A percentile compares a stretch with the other conserved stretches of the same genome.
These are phyloP conservation scores for Kuschelorhynchus macadamiae DNA, from an alignment of 2,888 invertebrate genomes.

Conservation along the genomic window DNA sequence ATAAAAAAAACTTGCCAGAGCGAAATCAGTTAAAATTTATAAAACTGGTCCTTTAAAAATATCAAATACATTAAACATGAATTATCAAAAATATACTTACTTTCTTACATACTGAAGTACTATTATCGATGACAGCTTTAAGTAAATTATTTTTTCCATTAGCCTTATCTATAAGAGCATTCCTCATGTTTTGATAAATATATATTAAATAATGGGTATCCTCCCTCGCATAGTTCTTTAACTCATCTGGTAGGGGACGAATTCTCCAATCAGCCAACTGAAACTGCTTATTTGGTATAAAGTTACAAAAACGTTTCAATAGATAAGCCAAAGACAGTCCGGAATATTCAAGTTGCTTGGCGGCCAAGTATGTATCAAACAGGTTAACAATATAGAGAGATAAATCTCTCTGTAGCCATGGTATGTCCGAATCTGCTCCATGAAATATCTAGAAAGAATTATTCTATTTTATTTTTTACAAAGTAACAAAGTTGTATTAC, in stretches of 20 bases:
- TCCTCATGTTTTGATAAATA: slow-evolving; percentile 85
- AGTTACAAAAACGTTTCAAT: slow-evolving; percentile 82
- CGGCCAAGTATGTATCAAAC: slow-evolving; percentile 96
- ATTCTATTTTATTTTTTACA: too few species aligned
- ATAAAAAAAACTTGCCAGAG: too few species aligned
- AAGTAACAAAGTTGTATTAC: too few species aligned
- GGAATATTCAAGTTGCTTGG: slow-evolving; percentile 79
- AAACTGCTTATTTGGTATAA: slow-evolving; percentile 89
- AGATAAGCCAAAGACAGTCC: slow-evolving; percentile 84
- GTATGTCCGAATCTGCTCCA: slow-evolving; percentile 89
- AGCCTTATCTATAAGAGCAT: slow-evolving; percentile 79
- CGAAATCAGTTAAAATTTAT: too few species aligned
- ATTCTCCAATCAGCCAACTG: slow-evolving; percentile 97
- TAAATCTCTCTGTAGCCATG: slow-evolving; percentile 96
- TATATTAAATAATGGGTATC: slow-evolving; percentile 97
- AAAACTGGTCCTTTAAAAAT: too few species aligned
- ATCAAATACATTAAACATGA: too few species aligned
- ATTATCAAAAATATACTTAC: too few species aligned
- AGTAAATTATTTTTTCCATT: slow-evolving; percentile 76
- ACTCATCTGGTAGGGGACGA: slow-evolving; percentile 86
- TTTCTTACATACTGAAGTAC: slow-evolving; percentile 81
- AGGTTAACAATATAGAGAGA: slow-evolving; percentile 95
- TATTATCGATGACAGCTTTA: slow-evolving; percentile 79
- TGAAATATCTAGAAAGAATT: slow-evolving; percentile 84
- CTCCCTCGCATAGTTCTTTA: slow-evolving; percentile 88